Percentiles rank a stretch among this genome's conserved stretches.
Conservation (phyloP, 1,140 invertebrate genomes). For the Habropoda laboriosa region DNA sequence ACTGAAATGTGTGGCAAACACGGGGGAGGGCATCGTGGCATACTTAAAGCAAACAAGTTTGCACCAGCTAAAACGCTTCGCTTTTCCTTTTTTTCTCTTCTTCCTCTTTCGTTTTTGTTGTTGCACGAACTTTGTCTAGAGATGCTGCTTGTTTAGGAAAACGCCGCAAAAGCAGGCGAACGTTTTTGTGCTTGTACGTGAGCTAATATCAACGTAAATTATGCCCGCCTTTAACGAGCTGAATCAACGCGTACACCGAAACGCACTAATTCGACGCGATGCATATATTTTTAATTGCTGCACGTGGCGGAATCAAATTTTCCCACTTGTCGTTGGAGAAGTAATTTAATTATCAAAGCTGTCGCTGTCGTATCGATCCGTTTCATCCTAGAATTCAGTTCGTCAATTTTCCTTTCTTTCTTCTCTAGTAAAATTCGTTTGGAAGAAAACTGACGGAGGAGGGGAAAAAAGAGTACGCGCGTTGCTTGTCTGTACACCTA, state of each 20-base stretch:
- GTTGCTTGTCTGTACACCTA: no score
- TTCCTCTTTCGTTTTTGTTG: no score
- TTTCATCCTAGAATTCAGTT: no score
- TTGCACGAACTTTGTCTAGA: constrained; percentile 5
- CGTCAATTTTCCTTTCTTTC: no score
- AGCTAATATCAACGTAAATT: constrained; percentile 29
- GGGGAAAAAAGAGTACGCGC: no score
- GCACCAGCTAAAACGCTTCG: constrained; percentile 25
- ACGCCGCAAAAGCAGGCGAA: constrained; percentile 55
- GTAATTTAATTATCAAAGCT: no score
- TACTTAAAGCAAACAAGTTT: constrained; percentile 39
- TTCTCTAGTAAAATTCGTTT: no score
- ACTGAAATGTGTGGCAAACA: constrained; percentile 29
- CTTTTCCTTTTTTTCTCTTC: no score
- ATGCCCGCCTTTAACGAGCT: neutral
- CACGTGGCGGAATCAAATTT: neutral
- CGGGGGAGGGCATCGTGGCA: constrained; percentile 4
- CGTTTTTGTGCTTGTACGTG: constrained; percentile 44
- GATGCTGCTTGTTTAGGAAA: constrained; percentile 39
- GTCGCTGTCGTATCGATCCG: no score
- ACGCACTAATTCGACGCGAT: neutral
- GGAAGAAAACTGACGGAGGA: no score
- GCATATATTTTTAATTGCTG: neutral
- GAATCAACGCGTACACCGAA: neutral
- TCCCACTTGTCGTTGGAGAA: no score